A percentile compares a stretch with the other conserved stretches of the same genome.
phyloP scores from a whole-genome alignment of 2,113 vertebrate species.

The Prietella phreatophila region DNA sequence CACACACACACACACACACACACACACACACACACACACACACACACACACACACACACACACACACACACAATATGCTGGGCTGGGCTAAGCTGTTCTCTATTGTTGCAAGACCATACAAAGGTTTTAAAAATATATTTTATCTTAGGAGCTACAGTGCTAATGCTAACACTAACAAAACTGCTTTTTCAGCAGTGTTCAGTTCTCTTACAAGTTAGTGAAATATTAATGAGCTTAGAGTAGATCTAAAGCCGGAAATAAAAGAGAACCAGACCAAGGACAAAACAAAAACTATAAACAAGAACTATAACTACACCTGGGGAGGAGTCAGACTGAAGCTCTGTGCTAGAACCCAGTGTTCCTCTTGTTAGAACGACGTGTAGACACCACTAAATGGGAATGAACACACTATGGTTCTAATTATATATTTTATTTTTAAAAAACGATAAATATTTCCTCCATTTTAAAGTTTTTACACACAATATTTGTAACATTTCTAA shows the following conservation, averaged over 20 bases:
- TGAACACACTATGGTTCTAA: background rate
- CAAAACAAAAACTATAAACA: background rate
- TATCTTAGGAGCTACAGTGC: background rate
- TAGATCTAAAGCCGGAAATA: no score
- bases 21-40: constrained; percentile 11
- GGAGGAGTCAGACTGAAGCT: background rate
- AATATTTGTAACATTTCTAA: background rate
- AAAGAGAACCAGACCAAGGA: background rate
- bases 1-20: no score
- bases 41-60: background rate
- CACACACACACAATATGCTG: background rate
- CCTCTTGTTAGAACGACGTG: background rate
- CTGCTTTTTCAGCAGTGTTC: background rate
- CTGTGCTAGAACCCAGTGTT: background rate
- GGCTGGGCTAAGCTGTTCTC: background rate
- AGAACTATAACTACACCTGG: background rate
- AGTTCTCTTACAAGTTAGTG: background rate
- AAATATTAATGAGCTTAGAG: background rate
- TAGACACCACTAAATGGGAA: background rate
- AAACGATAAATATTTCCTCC: background rate
- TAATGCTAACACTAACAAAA: background rate
- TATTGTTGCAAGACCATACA: background rate
- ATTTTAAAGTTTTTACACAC: background rate
- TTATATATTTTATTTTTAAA: background rate
- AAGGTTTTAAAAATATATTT: background rate